Conservation (phyloP, 2,888 invertebrate species). For the Lampropteryx suffumata region DNA sequence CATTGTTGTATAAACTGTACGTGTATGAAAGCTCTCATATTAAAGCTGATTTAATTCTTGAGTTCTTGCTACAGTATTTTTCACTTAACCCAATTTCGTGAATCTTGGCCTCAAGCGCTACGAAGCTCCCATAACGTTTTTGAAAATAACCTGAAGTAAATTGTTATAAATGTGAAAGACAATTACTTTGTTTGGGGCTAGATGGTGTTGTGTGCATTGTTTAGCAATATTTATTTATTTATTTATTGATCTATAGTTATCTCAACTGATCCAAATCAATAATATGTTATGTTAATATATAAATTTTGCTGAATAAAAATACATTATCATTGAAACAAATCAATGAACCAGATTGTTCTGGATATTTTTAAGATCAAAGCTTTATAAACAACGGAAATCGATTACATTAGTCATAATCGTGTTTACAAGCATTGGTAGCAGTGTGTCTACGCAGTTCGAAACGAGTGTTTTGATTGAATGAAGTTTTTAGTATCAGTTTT, state of each 20-base stretch:
- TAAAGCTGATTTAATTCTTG: conserved; percentile 29
- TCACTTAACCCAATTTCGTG: conserved; percentile 25
- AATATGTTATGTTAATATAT: too few relatives aligned
- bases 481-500: background rate
- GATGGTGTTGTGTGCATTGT: too few relatives aligned
- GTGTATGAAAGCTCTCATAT: background rate
- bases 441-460: background rate
- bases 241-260: too few relatives aligned
- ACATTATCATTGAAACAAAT: background rate
- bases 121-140: background rate
- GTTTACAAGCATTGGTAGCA: conserved; percentile 5
- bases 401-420: conserved; percentile 6
- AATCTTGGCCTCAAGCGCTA: conserved; percentile 17
- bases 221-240: too few relatives aligned
- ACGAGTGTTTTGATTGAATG: conserved; percentile 3
- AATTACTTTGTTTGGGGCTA: too few relatives aligned
- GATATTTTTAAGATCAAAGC: conserved; percentile 6
- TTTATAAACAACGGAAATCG: conserved; percentile 9
- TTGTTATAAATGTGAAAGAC: background rate
- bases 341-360: background rate
- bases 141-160: background rate
- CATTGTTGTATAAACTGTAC: too few relatives aligned
- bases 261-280: too few relatives aligned
- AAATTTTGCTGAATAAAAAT: too few relatives aligned
- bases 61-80: conserved; percentile 27